Percentiles rank a stretch among this genome's conserved stretches.
These are phyloP conservation scores for Xenotilapia leptura DNA, from an alignment of 2,113 vertebrate species.

Conservation along the genomic window DNA sequence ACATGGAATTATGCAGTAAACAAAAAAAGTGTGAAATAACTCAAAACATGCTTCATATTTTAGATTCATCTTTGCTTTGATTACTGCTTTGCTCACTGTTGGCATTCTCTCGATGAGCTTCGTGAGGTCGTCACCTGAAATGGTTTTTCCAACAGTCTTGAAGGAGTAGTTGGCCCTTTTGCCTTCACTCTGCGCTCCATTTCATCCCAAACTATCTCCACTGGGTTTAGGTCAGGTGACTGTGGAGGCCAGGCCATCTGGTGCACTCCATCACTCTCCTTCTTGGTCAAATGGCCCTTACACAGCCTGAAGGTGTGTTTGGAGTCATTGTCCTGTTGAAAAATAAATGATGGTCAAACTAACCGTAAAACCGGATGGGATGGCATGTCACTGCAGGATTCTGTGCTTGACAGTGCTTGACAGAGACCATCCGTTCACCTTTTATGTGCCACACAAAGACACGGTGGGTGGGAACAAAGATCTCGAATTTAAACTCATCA, in stretches of 20 bases:
- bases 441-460: not conserved
- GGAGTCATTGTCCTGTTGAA: not conserved
- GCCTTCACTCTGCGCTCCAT: not conserved
- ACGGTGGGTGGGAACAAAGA: not conserved
- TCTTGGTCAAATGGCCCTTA: not conserved
- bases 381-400: not conserved
- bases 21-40: not conserved
- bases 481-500: not conserved
- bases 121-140: not conserved
- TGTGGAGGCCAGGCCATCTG: not conserved
- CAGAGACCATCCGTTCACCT: not conserved
- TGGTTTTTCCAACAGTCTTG: not conserved
- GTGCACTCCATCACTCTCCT: not conserved
- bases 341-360: not conserved
- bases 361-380: not conserved
- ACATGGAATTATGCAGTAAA: not conserved
- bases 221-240: not conserved
- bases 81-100: not conserved
- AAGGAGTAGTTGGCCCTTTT: not conserved
- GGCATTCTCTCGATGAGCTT: not conserved
- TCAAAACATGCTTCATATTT: not conserved
- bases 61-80: not conserved
- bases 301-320: not conserved
- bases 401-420: not conserved
- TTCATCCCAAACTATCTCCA: not conserved